phyloP scores from a whole-genome alignment of 2,888 invertebrate species.

The Drosophila mulleri region DNA sequence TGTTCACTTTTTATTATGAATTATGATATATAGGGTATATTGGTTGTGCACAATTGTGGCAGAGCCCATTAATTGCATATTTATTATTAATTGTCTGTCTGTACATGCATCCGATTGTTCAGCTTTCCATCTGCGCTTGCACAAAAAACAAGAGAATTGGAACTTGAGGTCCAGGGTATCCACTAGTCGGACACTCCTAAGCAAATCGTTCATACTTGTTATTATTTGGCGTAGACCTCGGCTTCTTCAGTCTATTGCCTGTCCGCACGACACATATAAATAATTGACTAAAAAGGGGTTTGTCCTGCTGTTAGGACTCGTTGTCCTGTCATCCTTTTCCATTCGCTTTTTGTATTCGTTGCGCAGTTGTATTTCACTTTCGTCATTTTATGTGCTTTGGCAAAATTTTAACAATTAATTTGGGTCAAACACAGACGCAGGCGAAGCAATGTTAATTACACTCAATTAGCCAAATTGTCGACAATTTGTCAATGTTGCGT shows the following conservation, averaged over 20 bases:
- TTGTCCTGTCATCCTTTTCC: background rate
- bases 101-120: background rate
- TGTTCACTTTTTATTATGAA: constrained; percentile 10
- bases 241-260: constrained; percentile 20
- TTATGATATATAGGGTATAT: background rate
- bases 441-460: constrained; percentile 67
- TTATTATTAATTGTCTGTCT: background rate
- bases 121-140: too few relatives aligned
- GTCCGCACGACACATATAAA: constrained; percentile 52
- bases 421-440: constrained; percentile 52
- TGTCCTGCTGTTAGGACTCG: constrained; percentile 38
- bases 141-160: too few relatives aligned
- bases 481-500: constrained; percentile 58
- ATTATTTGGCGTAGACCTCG: constrained; percentile 7
- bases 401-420: constrained; percentile 72
- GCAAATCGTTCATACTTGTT: background rate
- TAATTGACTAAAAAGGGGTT: constrained; percentile 62
- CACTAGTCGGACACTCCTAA: background rate
- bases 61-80: background rate
- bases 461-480: constrained; percentile 77
- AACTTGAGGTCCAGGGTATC: too few relatives aligned
- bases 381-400: constrained; percentile 37
- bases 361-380: constrained; percentile 35
- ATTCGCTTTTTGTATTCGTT: background rate
- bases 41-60: too few relatives aligned